phyloP scores from a whole-genome alignment of 2,888 invertebrate genomes.

The Brachylomia viminalis region DNA sequence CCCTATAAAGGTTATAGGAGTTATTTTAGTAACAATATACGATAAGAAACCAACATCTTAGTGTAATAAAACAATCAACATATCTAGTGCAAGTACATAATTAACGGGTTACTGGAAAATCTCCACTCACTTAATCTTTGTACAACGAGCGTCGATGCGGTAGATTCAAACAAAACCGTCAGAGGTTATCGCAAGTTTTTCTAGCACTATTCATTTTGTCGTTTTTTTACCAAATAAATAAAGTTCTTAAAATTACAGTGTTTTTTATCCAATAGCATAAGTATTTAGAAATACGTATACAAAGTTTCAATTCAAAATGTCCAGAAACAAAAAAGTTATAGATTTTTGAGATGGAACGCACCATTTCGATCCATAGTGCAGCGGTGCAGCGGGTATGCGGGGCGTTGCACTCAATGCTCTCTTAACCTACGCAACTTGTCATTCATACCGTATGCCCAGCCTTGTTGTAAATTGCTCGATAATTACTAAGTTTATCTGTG shows the following conservation, averaged over 20 bases:
- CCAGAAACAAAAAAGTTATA: no score
- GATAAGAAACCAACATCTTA: slow-evolving; percentile 24
- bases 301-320: no score
- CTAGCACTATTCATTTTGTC: not conserved
- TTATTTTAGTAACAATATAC: slow-evolving; percentile 37
- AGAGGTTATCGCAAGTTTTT: slow-evolving; percentile 58
- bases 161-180: slow-evolving; percentile 49
- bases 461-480: slow-evolving; percentile 22
- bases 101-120: slow-evolving; percentile 55
- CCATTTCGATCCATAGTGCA: not conserved
- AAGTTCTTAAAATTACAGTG: no score
- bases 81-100: slow-evolving; percentile 12
- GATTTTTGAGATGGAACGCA: no score
- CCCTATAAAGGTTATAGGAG: not conserved
- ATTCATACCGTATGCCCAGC: slow-evolving; percentile 45
- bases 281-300: no score
- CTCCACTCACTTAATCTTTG: slow-evolving; percentile 34
- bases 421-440: slow-evolving; percentile 33
- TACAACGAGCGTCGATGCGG: slow-evolving; percentile 7
- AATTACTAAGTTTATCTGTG: slow-evolving; percentile 4
- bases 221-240: no score
- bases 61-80: slow-evolving; percentile 18
- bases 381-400: not conserved
- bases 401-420: slow-evolving; percentile 39
- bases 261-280: no score